Base-by-base conservation (phyloP, 2,888 invertebrate genomes). In the Syrphus vitripennis region DNA sequence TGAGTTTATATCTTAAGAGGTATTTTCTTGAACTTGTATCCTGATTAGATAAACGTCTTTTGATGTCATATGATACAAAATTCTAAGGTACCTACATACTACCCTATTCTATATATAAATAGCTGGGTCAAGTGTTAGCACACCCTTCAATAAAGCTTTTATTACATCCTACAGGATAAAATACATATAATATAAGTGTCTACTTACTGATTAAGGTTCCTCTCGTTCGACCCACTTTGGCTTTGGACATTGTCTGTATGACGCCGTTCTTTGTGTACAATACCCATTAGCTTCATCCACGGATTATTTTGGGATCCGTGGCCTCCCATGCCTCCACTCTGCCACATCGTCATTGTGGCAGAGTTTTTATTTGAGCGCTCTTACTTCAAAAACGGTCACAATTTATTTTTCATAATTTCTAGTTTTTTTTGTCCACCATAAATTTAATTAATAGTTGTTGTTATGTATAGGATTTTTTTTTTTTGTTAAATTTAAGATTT, bases 251-350 rank as follows among this genome's bases (percentile, higher is more conserved):
- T 94, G 88, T 95, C 95, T 93, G 95, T 94, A 91, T 95, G 95
- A 79, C 95, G 93, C 87, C 95, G 93, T 91, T 96, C 95, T 93
- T 96, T 95, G 93, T 96, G 96, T 89, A 96, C 95, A 90, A 96
- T 96, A 91, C 96, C 96, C 96, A 96, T 96, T 89, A 96, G 93
- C 92, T 96, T 96, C 95, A 96, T 95, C 96, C 96, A 96, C 90
- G 96, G 96, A 93, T 96, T 96, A 94, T 96, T 96, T 92, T 95
- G 95, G 93, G 95, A 95, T 91, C 95, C 95, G 94, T 95, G 95
- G 93, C 95, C 95, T 89, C 95, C 95, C 94, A 95, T 95, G 93
- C 95, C 95, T 91, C 94, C 94, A 93, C 95, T 95, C 93, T 95
- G 95, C 96, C 95, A 96, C 96, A 96, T 96, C 93, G 95, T 94